Evolutionary conservation across 37 sponge, comb jelly and placozoan species (phyloP).

Genomic region (Chondrosia reniformis): DNA sequence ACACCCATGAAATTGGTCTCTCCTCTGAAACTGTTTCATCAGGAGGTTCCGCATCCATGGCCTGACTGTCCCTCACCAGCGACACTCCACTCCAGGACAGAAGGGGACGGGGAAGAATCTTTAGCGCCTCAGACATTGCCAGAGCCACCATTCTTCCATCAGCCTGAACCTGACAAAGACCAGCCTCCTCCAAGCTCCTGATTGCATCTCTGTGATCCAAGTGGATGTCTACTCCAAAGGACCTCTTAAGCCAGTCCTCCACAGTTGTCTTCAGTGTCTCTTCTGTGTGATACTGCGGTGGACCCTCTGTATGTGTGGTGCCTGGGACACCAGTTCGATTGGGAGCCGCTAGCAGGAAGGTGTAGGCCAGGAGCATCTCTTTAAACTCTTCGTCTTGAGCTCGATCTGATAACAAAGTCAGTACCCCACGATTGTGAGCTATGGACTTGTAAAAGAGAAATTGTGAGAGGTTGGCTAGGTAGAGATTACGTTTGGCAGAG

Average conservation of each 20-base stretch:
- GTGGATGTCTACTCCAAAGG: conserved; percentile 34
- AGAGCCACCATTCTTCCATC: conserved; percentile 45
- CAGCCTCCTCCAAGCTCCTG: conserved; percentile 40
- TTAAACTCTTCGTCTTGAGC: conserved; percentile 87
- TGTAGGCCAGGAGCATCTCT: conserved; percentile 79
- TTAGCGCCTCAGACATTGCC: conserved; percentile 61
- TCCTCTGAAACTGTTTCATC: too few species aligned
- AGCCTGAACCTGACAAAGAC: conserved; percentile 41
- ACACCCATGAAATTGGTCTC: too few species aligned
- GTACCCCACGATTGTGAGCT: conserved; percentile 84
- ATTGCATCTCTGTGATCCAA: conserved; percentile 82
- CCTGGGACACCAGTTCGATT: conserved; percentile 68
- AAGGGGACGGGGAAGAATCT: conserved; percentile 51
- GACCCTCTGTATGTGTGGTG: conserved; percentile 23
- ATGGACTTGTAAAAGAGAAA: conserved; percentile 81
- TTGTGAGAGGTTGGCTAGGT: conserved; percentile 59
- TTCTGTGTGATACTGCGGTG: conserved; percentile 48
- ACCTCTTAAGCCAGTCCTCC: conserved; percentile 60
- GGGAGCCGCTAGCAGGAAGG: conserved; percentile 61
- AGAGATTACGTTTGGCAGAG: conserved; percentile 85
- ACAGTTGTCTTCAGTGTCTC: conserved; percentile 48
- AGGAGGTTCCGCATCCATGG: conserved; percentile 21
- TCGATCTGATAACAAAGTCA: conserved; percentile 71
- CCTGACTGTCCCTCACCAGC: conserved; percentile 48
- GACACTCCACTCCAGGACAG: conserved; percentile 39